These are phyloP conservation scores for Silurus aristotelis DNA, from an alignment of 2,797 vertebrate genomes.

Conservation along the genomic window DNA sequence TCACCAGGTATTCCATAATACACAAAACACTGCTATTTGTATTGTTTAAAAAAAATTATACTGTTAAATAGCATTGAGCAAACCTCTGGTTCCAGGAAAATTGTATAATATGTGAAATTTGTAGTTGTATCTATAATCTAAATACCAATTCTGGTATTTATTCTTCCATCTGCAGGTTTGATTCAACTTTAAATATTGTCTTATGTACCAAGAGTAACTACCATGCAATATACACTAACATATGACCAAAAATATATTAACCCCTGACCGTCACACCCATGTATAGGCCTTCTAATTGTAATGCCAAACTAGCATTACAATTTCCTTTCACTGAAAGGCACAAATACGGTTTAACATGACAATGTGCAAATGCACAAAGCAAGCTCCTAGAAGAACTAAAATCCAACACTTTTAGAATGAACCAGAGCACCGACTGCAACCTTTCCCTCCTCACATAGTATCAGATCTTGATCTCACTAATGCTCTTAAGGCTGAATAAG, in stretches of 20 bases:
- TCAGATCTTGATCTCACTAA: background rate
- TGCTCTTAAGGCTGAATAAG: constrained; percentile 8
- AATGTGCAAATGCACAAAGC: background rate
- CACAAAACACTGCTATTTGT: no score
- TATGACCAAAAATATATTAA: background rate
- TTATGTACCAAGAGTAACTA: background rate
- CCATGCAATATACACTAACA: background rate
- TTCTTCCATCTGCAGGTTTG: background rate
- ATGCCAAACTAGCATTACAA: background rate
- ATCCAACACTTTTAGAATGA: background rate
- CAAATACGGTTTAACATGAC: background rate
- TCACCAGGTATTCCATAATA: no score
- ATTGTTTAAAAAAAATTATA: no score
- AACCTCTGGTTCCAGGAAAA: no score
- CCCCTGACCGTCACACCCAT: background rate
- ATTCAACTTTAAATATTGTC: background rate
- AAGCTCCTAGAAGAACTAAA: background rate
- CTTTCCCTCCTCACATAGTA: no score
- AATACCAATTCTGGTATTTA: background rate
- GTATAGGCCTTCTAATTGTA: background rate
- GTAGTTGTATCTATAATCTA: background rate
- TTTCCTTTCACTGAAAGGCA: background rate
- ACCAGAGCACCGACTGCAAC: background rate
- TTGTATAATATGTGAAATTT: background rate
- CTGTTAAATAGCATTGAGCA: no score